Evolutionary conservation across 2,888 invertebrate species (phyloP), one percentile per base, ranked within the genome.

Genomic region (Epistrophella euchroma): DNA sequence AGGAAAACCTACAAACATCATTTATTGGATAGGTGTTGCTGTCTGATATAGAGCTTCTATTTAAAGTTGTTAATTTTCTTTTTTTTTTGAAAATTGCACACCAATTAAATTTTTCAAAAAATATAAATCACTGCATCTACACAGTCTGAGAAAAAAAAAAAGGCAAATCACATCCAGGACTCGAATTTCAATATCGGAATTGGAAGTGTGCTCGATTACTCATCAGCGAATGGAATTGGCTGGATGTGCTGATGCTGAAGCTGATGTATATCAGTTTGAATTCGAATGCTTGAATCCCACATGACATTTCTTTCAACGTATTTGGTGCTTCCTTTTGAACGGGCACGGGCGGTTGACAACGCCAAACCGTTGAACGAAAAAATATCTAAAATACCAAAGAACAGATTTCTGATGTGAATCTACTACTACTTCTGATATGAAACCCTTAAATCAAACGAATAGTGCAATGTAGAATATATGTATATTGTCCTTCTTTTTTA

Each of bases 181-280:
- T 37, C 22, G 37, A 84, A 84, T 74, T 79, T 75, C 79, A 84
- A 84, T 79, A 79, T 66, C 79, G 75, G 66, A 84, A 71, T 66
- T 74, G 84, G 75, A 84, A 71, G 50, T 84, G n/a, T 64, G 84
- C 84, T 66, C 79, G 74, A 84, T 83, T 78, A 83, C 74, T 70
- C 78, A 74, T 84, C 84, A 71, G 15, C 58, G 75, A 79, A 70
- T 22, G 35, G 28, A 74, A 56, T 35, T 64, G 22, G 47, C 32
- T 32, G 32, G 9, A 7, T n/a, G n/a, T n/a, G 32, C 32, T 62
- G 71, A 74, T 4, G 28, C 28, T 32, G 32, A 32, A 1, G 7
- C 32, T 70, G 71, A 74, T 84, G 35, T 50, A 75, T 79, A 79
- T 70, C 84, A 75, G 79, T 71, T 79, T 79, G 75, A 79, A 75